Conservation (phyloP, 64 coral and sea anemone species). For the Pocillopora damicornis region DNA sequence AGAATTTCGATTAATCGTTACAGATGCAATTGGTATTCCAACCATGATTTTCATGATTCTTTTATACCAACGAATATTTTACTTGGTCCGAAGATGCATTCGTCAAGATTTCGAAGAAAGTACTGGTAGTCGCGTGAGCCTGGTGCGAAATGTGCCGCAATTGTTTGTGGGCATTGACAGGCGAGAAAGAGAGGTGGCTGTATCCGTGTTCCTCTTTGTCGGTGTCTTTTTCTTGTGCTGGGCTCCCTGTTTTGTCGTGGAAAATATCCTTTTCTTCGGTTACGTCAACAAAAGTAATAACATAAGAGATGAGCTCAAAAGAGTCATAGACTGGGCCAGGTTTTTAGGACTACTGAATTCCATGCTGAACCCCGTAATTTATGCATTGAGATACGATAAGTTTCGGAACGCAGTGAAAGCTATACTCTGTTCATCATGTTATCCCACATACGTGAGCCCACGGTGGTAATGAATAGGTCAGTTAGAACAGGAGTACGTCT, state of each 20-base stretch:
- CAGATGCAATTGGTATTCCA: constrained; percentile 34
- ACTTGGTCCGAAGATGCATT: constrained; percentile 25
- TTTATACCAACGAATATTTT: constrained; percentile 46
- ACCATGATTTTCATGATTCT: constrained; percentile 24
- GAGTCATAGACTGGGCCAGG: constrained; percentile 11
- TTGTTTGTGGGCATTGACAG: constrained; percentile 32
- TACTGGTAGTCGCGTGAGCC: neutral
- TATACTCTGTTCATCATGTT: neutral
- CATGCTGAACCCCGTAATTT: constrained; percentile 61
- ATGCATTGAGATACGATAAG: constrained; percentile 57
- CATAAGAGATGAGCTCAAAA: neutral
- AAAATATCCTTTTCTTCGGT: constrained; percentile 46
- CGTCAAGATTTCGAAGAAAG: constrained; percentile 20
- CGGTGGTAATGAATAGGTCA: neutral
- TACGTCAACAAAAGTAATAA: neutral
- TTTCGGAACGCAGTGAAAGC: constrained; percentile 53
- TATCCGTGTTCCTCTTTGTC: constrained; percentile 66
- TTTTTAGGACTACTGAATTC: constrained; percentile 70
- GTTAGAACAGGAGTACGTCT: too few species aligned
- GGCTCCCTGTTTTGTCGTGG: constrained; percentile 52
- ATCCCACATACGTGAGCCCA: neutral
- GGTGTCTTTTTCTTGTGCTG: constrained; percentile 69
- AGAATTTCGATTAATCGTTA: constrained; percentile 20
- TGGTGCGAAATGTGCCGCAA: neutral
- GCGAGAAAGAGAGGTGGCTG: constrained; percentile 58